These are phyloP conservation scores for Petrocephalus zakoni DNA, from an alignment of 2,113 vertebrate species.

Conservation along the genomic window DNA sequence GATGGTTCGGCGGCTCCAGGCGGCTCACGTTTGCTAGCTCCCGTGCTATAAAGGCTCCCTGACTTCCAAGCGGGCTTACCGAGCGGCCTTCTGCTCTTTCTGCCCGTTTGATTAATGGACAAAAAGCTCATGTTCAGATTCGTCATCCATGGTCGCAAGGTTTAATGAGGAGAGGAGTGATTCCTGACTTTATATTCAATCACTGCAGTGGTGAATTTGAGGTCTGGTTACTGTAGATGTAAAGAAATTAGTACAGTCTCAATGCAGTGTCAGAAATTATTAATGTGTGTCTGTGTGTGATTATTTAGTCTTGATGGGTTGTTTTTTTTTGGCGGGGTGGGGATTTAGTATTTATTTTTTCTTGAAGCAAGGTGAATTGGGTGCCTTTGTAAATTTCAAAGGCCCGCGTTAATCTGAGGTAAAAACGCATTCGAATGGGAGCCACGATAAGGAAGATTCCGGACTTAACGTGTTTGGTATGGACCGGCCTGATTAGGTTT, in stretches of 20 bases:
- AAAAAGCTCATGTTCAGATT: background rate
- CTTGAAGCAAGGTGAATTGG: background rate
- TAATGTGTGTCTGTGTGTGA: background rate
- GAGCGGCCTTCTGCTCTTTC: background rate
- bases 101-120: background rate
- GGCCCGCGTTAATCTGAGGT: background rate
- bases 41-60: background rate
- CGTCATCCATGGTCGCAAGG: background rate
- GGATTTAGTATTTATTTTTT: background rate
- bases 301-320: background rate
- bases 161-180: background rate
- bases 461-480: background rate
- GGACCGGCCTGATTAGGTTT: background rate
- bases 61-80: background rate
- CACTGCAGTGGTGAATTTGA: background rate
- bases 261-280: background rate
- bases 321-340: background rate
- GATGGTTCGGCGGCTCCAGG: background rate
- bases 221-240: background rate
- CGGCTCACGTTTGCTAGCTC: background rate
- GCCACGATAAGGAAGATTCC: background rate
- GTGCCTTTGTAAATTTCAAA: background rate
- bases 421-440: background rate
- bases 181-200: background rate
- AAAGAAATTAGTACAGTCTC: background rate